A percentile compares a stretch with the other conserved stretches of the same genome.
Evolutionary conservation across 1,140 invertebrate genomes (phyloP).

Genomic region (Mya arenaria): DNA sequence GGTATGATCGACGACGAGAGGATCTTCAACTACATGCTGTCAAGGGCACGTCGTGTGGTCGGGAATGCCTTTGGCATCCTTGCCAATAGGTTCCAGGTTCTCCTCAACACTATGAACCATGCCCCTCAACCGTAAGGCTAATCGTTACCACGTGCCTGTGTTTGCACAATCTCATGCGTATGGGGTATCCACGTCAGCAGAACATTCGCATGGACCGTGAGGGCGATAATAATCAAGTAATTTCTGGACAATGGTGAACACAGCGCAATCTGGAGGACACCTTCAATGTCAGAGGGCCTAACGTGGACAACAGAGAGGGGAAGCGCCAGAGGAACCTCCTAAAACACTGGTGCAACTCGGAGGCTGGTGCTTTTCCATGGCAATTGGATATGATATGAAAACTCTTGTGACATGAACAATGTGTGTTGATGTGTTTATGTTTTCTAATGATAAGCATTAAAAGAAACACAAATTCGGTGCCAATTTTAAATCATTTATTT

Average conservation of each 20-base stretch:
- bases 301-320: slow-evolving; percentile 4
- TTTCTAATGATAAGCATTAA: slow-evolving; percentile 30
- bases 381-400: no score
- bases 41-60: slow-evolving; percentile 72
- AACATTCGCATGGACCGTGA: slow-evolving; percentile 33
- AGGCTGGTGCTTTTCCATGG: slow-evolving; percentile 44
- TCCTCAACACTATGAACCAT: slow-evolving; percentile 31
- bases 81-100: slow-evolving; percentile 62
- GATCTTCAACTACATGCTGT: slow-evolving; percentile 82
- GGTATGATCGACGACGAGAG: slow-evolving; percentile 60
- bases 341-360: no score
- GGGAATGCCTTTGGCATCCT: slow-evolving; percentile 83
- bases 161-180: slow-evolving; percentile 50
- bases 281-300: slow-evolving; percentile 4
- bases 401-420: no score
- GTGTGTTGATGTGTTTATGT: background rate
- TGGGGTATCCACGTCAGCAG: slow-evolving; percentile 38
- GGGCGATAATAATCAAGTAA: slow-evolving; percentile 25
- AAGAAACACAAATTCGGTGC: slow-evolving; percentile 6
- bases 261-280: slow-evolving; percentile 29
- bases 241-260: slow-evolving; percentile 32
- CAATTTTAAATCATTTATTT: slow-evolving; percentile 22
- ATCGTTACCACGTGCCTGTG: no score
- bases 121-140: no score
- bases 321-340: no score